Evolutionary conservation across 2,113 vertebrate species (phyloP), one percentile per base, ranked within the genome.

Genomic region (Ovis aries): DNA sequence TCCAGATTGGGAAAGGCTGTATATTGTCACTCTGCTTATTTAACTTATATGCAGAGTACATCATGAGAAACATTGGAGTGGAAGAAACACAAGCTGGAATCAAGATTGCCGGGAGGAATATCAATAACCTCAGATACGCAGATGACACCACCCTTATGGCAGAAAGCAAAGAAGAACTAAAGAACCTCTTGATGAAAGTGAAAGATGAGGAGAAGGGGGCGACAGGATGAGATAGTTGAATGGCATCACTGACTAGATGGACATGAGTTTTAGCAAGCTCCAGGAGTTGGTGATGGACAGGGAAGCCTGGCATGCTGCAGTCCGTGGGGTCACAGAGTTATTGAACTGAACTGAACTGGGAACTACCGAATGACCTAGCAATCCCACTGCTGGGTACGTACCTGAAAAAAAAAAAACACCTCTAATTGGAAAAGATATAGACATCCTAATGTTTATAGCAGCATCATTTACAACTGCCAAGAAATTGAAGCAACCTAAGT

Each of bases 11-110:
- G 67, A 71, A 71, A 71, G 3, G 67, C n/a, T 23, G 19, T 71
- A 40, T 40, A 71, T 40, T 71, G n/a, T 71, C n/a, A 71, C 10
- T 40, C 19, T 71, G 67, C n/a, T 40, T 71, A 71, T 71, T 71
- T 71, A 71, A 71, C 19, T 71, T 71, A 40, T 6, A 71, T 23
- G n/a, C 67, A 71, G 19, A 71, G 67, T 23, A 71, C 5, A 71
- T 40, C n/a, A 23, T 36, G 67, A 0, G 6, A 71, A 71, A 71
- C 23, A 5, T 19, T 2, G 0, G n/a, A n/a, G n/a, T 71, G 67
- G n/a, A 71, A 1, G 10, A 36, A 71, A n/a, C 67, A 71, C 67
- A 40, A 71, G 2, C 5, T 23, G n/a, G 10, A 71, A 40, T 71
- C 67, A 6, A 71, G 67, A 40, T 12, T 40, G n/a, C 19, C 4